A percentile compares a stretch with the other conserved stretches of the same genome.
These are phyloP conservation scores for Glaucopsyche alexis DNA, from an alignment of 2,888 invertebrate species.

Conservation along the genomic window DNA sequence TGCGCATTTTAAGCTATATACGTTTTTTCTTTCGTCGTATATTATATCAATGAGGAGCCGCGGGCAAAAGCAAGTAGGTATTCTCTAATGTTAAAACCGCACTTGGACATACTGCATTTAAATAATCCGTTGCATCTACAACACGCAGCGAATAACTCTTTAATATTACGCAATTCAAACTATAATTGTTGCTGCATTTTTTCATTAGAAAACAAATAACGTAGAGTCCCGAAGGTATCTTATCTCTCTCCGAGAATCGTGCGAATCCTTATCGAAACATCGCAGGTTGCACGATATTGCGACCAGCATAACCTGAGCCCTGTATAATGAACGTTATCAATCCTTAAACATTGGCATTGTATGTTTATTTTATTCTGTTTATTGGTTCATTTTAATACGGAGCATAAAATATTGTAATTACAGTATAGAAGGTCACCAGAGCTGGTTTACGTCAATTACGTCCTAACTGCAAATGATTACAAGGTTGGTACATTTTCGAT, in stretches of 20 bases:
- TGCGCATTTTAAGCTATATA: too few species aligned
- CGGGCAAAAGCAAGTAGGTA: too few species aligned
- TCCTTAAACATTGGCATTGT: constrained; percentile 7
- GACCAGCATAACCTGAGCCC: constrained; percentile 43
- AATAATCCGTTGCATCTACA: background rate
- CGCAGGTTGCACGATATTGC: constrained; percentile 55
- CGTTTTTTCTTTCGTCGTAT: too few species aligned
- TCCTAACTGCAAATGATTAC: constrained; percentile 2
- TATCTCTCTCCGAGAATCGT: constrained; percentile 53
- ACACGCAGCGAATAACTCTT: background rate
- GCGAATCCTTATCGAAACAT: constrained; percentile 64
- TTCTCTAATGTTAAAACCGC: background rate
- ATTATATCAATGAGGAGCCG: too few species aligned
- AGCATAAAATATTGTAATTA: background rate
- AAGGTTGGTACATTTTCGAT: background rate
- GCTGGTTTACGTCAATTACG: background rate
- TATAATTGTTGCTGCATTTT: constrained; percentile 1
- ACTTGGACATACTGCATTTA: background rate
- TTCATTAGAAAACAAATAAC: constrained; percentile 19
- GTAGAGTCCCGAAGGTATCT: constrained; percentile 11
- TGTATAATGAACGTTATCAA: constrained; percentile 29
- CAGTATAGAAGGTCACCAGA: background rate
- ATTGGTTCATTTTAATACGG: background rate
- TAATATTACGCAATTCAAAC: background rate
- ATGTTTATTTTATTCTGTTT: background rate